A percentile compares a stretch with the other conserved stretches of the same genome.
Conservation (phyloP, 2,113 vertebrate genomes). For the Scalopus aquaticus region DNA sequence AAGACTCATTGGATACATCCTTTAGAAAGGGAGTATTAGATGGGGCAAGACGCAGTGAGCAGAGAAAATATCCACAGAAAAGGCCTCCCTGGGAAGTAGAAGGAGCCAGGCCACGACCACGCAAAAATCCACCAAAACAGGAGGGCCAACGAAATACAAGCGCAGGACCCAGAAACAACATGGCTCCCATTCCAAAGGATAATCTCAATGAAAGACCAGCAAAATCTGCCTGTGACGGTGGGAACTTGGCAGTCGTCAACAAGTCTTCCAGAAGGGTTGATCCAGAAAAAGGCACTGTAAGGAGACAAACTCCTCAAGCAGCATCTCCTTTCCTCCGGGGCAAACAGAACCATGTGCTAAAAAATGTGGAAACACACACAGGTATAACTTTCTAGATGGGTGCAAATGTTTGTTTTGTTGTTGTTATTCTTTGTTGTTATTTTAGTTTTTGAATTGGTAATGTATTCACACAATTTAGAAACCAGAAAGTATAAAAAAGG, state of each 20-base stretch:
- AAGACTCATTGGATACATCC: conserved; percentile 83
- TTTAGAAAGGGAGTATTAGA: conserved; percentile 81
- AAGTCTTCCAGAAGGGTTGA: conserved; percentile 77
- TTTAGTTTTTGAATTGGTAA: neutral
- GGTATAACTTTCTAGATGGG: conserved; percentile 82
- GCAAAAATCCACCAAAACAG: conserved; percentile 84
- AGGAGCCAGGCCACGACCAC: conserved; percentile 86
- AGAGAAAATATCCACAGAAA: conserved; percentile 82
- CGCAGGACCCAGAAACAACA: conserved; percentile 76
- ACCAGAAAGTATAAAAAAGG: conserved; percentile 6
- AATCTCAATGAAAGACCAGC: conserved; percentile 81
- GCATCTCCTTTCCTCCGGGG: conserved; percentile 85
- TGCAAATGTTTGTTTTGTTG: neutral
- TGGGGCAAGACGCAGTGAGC: conserved; percentile 81
- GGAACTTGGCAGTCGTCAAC: conserved; percentile 69
- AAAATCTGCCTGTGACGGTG: conserved; percentile 73
- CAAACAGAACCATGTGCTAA: conserved; percentile 89
- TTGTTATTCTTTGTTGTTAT: no score
- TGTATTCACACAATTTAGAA: neutral
- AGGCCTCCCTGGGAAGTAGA: conserved; percentile 83
- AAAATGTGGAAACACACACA: conserved; percentile 97
- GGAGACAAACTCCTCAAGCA: conserved; percentile 85
- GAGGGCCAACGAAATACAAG: conserved; percentile 81
- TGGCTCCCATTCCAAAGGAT: conserved; percentile 81
- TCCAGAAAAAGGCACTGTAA: conserved; percentile 80